These are phyloP conservation scores for Scaptodrosophila latifasciaeformis DNA, from an alignment of 2,888 invertebrate genomes.

Conservation along the genomic window DNA sequence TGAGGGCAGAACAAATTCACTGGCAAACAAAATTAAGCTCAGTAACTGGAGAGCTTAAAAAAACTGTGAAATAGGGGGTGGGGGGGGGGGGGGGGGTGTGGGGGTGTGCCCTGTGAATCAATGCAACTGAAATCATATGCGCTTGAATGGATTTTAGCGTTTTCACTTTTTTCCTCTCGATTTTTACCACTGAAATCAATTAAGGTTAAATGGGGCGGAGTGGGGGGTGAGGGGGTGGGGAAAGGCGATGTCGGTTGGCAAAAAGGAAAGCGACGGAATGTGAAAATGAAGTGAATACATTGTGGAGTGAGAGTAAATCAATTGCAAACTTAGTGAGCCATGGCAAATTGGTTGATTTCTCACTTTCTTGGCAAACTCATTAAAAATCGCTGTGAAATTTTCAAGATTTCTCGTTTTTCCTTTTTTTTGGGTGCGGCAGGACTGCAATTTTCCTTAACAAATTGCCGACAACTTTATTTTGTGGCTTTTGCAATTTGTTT, in stretches of 20 bases:
- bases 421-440: conserved; percentile 12
- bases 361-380: no score
- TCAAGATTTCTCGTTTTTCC: conserved; percentile 35
- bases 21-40: conserved; percentile 24
- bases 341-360: no score
- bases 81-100: background rate
- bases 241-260: no score
- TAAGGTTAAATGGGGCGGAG: conserved; percentile 32
- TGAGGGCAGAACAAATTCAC: conserved; percentile 20
- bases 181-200: conserved; percentile 40
- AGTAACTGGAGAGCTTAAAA: background rate
- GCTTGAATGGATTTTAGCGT: conserved; percentile 8
- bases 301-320: no score
- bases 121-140: conserved; percentile 30
- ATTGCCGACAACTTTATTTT: conserved; percentile 23
- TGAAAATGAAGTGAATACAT: no score
- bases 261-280: no score
- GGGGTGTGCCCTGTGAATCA: background rate
- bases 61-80: background rate
- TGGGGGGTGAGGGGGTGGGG: background rate
- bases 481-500: no score
- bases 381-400: no score
- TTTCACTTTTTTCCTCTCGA: background rate
- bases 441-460: conserved; percentile 33
- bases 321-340: no score